phyloP scores from a whole-genome alignment of 2,888 invertebrate species.

The Cephus nigrinus region DNA sequence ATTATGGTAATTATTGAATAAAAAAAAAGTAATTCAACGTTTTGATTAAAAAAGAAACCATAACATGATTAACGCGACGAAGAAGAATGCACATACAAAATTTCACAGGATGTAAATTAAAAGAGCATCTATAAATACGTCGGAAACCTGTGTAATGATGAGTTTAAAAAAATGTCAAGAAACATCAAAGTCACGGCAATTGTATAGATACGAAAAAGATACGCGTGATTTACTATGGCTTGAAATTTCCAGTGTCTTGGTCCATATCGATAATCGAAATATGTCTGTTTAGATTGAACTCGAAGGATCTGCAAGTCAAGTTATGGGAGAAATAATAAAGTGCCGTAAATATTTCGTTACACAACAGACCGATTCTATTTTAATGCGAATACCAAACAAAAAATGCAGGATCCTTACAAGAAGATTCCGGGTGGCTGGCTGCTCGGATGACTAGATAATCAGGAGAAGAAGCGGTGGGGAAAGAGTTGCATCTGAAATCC shows the following conservation, averaged over 20 bases:
- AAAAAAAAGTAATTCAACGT: too few relatives aligned
- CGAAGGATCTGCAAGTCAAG: too few relatives aligned
- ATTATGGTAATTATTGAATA: neutral
- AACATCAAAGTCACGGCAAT: neutral
- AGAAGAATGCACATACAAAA: too few relatives aligned
- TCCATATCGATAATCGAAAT: too few relatives aligned
- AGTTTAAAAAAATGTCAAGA: neutral
- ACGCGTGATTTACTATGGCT: neutral
- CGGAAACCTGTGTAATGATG: too few relatives aligned
- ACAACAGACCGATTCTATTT: neutral
- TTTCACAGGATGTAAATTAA: too few relatives aligned
- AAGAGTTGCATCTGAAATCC: conserved; percentile 44
- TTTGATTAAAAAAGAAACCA: too few relatives aligned
- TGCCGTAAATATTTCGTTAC: neutral
- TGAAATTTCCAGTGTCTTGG: neutral
- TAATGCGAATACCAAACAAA: neutral
- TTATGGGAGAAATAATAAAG: neutral
- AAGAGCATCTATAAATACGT: too few relatives aligned
- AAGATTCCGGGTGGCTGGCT: neutral
- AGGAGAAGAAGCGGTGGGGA: neutral
- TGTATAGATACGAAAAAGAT: neutral
- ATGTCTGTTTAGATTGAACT: too few relatives aligned
- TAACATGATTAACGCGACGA: too few relatives aligned
- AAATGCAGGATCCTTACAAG: neutral
- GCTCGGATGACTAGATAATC: neutral